Conservation (phyloP, 2,888 invertebrate genomes). For the Corythucha ciliata region DNA sequence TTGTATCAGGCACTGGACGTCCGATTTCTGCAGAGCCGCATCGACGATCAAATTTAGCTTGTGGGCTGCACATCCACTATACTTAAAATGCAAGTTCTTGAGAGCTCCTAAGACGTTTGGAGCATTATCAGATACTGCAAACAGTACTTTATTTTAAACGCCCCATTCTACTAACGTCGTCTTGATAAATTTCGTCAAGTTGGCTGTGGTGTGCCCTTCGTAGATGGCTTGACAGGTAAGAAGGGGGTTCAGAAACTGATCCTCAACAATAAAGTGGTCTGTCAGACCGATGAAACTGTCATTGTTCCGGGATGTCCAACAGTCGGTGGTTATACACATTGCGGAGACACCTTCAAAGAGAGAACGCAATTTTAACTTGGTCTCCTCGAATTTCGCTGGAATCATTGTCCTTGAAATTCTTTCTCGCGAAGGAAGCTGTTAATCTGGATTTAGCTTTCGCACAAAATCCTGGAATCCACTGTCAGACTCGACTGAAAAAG, state of each 20-base stretch:
- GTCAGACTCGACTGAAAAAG: slow-evolving; percentile 38
- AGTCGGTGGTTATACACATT: slow-evolving; percentile 16
- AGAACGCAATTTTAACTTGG: neutral
- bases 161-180: neutral
- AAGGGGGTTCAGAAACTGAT: neutral
- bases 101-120: slow-evolving; percentile 9
- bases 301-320: slow-evolving; percentile 14
- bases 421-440: slow-evolving; percentile 35
- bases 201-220: neutral
- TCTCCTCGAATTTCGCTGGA: slow-evolving; percentile 30
- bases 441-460: slow-evolving; percentile 34
- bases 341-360: neutral
- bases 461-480: slow-evolving; percentile 36
- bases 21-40: neutral
- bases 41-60: slow-evolving; percentile 13
- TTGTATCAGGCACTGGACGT: neutral
- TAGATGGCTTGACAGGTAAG: neutral
- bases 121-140: slow-evolving; percentile 3
- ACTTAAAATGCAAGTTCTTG: slow-evolving; percentile 2
- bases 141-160: neutral
- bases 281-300: slow-evolving; percentile 7
- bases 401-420: slow-evolving; percentile 33
- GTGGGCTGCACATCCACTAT: slow-evolving; percentile 11
- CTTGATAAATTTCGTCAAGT: neutral
- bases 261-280: slow-evolving; percentile 5